These are phyloP conservation scores for Pimephales promelas DNA, from an alignment of 2,113 vertebrate genomes.

Conservation along the genomic window DNA sequence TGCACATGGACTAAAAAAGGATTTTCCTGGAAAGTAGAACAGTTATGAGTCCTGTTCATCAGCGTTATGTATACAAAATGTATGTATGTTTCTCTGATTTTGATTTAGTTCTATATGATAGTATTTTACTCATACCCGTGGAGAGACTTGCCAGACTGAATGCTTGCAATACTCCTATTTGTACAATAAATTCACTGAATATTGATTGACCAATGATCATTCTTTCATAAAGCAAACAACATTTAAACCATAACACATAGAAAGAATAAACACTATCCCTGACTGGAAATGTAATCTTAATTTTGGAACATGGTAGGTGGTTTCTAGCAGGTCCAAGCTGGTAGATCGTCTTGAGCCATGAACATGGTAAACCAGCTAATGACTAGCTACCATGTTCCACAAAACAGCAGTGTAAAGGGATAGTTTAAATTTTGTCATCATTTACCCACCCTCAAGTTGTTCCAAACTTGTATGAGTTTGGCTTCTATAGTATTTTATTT, in stretches of 20 bases:
- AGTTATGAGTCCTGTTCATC: constrained; percentile 24
- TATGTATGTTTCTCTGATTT: constrained; percentile 20
- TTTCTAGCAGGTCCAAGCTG: not conserved
- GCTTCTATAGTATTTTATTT: too few species aligned
- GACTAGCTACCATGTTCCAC: not conserved
- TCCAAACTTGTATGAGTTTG: too few species aligned
- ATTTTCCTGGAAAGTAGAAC: constrained; percentile 28
- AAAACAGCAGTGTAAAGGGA: not conserved
- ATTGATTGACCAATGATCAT: constrained; percentile 36
- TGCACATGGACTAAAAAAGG: constrained; percentile 38
- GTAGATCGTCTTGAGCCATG: not conserved
- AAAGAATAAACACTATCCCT: too few species aligned
- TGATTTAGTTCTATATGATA: constrained; percentile 29
- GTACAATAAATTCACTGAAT: constrained; percentile 60
- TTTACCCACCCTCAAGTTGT: too few species aligned
- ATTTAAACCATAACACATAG: not conserved
- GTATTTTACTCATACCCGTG: constrained; percentile 48
- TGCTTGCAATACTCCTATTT: constrained; percentile 65
- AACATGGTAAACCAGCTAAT: not conserved
- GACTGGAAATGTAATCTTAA: too few species aligned
- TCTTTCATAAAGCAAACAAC: not conserved
- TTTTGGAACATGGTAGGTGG: not conserved
- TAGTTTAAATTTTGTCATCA: too few species aligned
- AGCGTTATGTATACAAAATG: constrained; percentile 21
- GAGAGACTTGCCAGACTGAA: constrained; percentile 55